Base-by-base conservation (phyloP, 2,113 vertebrate genomes). In the Bucco capensis region DNA sequence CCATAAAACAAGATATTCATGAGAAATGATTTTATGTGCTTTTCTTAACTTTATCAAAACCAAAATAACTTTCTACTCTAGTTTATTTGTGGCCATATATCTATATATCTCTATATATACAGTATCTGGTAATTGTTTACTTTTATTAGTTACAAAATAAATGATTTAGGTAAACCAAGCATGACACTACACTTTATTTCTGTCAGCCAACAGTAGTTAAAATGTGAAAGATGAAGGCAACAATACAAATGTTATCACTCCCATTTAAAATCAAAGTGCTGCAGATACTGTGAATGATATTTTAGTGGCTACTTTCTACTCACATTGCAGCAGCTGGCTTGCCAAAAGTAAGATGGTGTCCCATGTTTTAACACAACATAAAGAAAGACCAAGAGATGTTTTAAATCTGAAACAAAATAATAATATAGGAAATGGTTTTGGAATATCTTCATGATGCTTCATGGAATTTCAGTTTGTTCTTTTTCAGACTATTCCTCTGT, bases 141-240 rank as follows among this genome's bases (percentile, higher is more conserved):
- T 92, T 97, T 95, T 94, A 91, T 96, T 95, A 96, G 92, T 93
- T 94, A 92, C 87, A 96, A 94, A 90, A 93, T 86, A 96, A 96
- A 91, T 92, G 44, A 93, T 92, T 96, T 97, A 96, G 94, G 88
- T 95, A 94, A 97, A 94, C 66, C 92, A 92, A 95, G 23, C 69
- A 93, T 91, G 96, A 74, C 73, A 82, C 81, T 95, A 92, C 83
- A 93, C 92, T 93, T 93, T 91, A 89, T 94, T 95, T 96, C 75
- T 91, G 91, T 92, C 91, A 93, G 85, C 61, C 84, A 91, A 58
- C 66, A 91, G 74, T 83, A 90, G 74, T 74, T 60, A 76, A 81
- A 95, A 89, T 82, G 65, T 87, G 65, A 62, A 93, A 86, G 77
- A 86, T 62, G 73, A 94, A 92, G 74, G 64, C 49, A 84, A 42